A percentile compares a stretch with the other conserved stretches of the same genome.
Evolutionary conservation across 2,797 vertebrate species (phyloP).

Genomic region (Todus mexicanus): DNA sequence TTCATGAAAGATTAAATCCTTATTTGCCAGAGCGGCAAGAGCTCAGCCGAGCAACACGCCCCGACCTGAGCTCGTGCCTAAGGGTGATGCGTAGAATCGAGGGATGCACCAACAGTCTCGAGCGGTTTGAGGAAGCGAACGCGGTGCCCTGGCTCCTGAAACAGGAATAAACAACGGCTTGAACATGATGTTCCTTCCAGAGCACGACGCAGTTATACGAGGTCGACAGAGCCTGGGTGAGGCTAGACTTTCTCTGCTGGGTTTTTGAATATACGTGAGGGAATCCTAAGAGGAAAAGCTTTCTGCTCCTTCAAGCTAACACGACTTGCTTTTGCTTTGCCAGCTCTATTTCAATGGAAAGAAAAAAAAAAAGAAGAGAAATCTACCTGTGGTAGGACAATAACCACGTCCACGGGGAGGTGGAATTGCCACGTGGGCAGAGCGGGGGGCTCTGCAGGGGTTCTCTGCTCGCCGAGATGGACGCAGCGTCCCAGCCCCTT

Average conservation of each 20-base stretch:
- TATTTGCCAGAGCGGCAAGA: accelerated
- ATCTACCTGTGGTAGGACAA: background rate
- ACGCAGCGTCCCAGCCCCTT: background rate
- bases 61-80: background rate
- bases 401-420: accelerated
- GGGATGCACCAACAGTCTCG: accelerated
- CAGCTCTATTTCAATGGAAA: accelerated
- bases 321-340: background rate
- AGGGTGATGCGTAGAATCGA: accelerated
- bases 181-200: background rate
- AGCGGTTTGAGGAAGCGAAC: background rate
- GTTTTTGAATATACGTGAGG: accelerated
- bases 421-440: background rate
- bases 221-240: accelerated
- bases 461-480: background rate
- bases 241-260: background rate
- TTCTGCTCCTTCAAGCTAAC: background rate
- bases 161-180: background rate
- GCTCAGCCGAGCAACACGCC: accelerated
- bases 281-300: background rate
- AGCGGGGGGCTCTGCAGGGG: background rate
- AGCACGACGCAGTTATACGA: background rate
- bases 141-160: background rate
- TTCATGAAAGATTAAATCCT: background rate
- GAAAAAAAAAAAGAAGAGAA: no score